phyloP scores from a whole-genome alignment of 2,888 invertebrate species.

The Pachymerium ferrugineum region DNA sequence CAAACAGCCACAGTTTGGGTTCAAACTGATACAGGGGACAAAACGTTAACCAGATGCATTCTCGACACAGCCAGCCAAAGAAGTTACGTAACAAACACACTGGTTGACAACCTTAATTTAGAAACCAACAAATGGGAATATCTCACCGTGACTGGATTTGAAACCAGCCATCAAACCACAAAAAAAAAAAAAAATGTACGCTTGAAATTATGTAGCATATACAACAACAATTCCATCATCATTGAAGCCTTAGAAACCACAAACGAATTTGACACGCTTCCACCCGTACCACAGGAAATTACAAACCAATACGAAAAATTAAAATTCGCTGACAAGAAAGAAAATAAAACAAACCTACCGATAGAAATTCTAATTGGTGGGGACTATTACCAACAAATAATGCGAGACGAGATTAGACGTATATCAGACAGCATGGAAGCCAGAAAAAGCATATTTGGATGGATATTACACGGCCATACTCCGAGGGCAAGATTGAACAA shows the following conservation, averaged over 20 bases:
- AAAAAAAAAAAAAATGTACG: not conserved
- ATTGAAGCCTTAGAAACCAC: not conserved
- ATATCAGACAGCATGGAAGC: not conserved
- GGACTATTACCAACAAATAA: not conserved
- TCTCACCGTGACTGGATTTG: not conserved
- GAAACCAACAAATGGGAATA: not conserved
- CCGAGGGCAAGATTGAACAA: not conserved
- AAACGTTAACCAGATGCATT: not conserved
- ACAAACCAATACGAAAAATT: not conserved
- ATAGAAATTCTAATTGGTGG: not conserved
- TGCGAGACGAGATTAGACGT: not conserved
- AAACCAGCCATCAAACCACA: not conserved
- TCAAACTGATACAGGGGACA: not conserved
- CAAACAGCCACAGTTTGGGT: not conserved
- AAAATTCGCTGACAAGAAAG: not conserved
- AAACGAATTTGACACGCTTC: not conserved
- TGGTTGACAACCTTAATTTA: not conserved
- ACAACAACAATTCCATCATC: not conserved
- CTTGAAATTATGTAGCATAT: not conserved
- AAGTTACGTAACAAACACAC: not conserved
- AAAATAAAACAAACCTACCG: not conserved
- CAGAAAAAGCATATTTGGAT: not conserved
- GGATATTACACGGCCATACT: not conserved
- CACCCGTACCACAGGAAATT: not conserved
- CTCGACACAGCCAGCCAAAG: not conserved